Base-by-base conservation (phyloP, 2,888 invertebrate genomes). In the Abrostola tripartita region DNA sequence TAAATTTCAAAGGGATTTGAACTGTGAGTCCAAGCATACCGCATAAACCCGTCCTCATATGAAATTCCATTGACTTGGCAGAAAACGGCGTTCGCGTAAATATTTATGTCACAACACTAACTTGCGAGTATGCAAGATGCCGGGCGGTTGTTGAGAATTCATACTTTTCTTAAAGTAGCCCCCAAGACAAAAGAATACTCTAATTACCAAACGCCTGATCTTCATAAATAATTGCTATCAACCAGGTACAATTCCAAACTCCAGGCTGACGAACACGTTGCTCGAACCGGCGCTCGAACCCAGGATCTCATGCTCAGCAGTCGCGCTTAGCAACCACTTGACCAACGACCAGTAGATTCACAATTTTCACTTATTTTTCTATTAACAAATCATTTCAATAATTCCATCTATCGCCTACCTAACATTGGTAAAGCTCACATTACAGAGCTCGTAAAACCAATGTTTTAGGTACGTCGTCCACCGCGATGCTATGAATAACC, bases 401-500 rank as follows among this genome's bases (percentile, higher is more conserved):
- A 59, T 58, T 41, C 44, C 37, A 47, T 52, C 54, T 38, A 75
- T 52, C 5, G 10, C 36, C 49, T 40, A 66, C 76, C 54, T 56
- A 49, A 72, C 72, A 59, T 61, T 37, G 40, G 52, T 59, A 57
- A 66, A 47, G 55, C 59, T 52, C 58, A 61, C 54, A 68, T 61
- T 68, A 65, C 52, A 44, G 41, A 11, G 47, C 12, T 47, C 40
- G 67, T 78, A 68, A 78, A 74, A 75, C 59, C 61, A 64, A 71
- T 63, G 66, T 64, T 52, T 51, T 12, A 75, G 63, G 50, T 51
- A 37, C 47, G 38, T 49, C 44, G 56, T 60, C 63, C 61, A 63
- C 47, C 50, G 61, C 41, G 42, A 62, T 38, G 44, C 77, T 79
- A 79, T 77, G 79, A 65, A 79, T 77, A 77, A 53, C 57, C 70